Evolutionary conservation across 2,888 invertebrate species (phyloP), one percentile per base, ranked within the genome.

Genomic region (Exocentrus adspersus): DNA sequence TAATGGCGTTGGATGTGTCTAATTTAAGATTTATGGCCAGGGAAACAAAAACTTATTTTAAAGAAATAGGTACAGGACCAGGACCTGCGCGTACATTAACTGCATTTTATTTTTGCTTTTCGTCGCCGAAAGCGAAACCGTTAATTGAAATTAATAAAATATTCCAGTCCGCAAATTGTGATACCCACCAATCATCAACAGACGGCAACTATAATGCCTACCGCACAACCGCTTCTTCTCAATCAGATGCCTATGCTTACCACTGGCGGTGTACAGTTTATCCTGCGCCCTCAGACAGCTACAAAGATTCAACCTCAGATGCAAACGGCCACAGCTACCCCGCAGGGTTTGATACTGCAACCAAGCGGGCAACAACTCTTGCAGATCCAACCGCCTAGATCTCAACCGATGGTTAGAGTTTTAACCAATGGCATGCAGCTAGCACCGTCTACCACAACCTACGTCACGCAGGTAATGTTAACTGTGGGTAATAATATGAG

Each of bases 231-330:
- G 5, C 70, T 83, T 24, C 76, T 83, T 4, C 71, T 82, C 28
- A 83, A 83, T 68, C 83, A 83, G 68, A 82, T 83, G 82, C 81
- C 81, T 4, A 77, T 80, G 75, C 64, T 81, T 51, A 83, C 85
- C 6, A 86, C 89, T 52, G 89, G 89, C 72, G 89, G 89, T 48
- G 89, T 91, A 59, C 91, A 91, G 78, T 86, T 91, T 68, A 90
- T 91, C 71, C 82, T 91, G 71, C 84, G 90, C 72, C 89, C 90
- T 61, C 89, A 89, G 60, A 84, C 88, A 60, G 71, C 86, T 16
- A 72, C 85, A 5, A 86, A 86, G 76, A 70, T 85, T 62, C 83
- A 81, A 17, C 79, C 82, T 5, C 69, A 70, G 32, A 63, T 71
- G 61, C 71, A 68, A 46, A 68, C 84, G n/a, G 72, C 78, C 1